Evolutionary conservation across 2,113 vertebrate genomes (phyloP), one percentile per base, ranked within the genome.

Genomic region (Prietella phreatophila): DNA sequence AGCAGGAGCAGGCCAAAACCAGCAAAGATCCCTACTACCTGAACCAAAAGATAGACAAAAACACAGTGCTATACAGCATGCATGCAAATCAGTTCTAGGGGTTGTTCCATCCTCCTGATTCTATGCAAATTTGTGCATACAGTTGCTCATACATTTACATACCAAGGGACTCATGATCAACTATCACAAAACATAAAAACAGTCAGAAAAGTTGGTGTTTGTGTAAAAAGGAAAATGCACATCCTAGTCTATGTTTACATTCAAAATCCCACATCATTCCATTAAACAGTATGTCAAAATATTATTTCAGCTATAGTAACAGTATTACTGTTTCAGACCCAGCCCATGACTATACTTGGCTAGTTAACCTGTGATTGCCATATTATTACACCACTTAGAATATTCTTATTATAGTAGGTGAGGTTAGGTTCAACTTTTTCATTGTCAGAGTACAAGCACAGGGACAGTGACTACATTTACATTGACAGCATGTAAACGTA

Each of bases 21-120:
- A 14, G 98, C 98, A 82, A 99, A 99, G 92, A 99, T 99, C 80
- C 98, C 97, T 86, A 99, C 97, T 2, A 99, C 98, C 98, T 99
- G 93, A 1, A 9, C 10, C 73, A 25, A 76, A 76, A 50, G 73
- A 76, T 76, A 42, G 42, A 42, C 10, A 1, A 25, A 50, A 22
- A 25, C 19, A 75, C 20, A 75, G 7, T 10, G 27, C 5, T 47
- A 47, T 47, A 42, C 39, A 47, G 20, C 25, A 75, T 25, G 39
- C 47, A 9, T 75, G 25, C 20, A 20, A 75, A 39, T 42, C 71
- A 42, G 36, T 15, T 75, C 71, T 42, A 71, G 33, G 19, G 8
- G 27, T 65, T 27, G 10, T n/a, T 13, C 27, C 9, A 67, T n/a
- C n/a, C n/a, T 30, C 27, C 15, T 67, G 33, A 42, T 42, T 42